Conservation (phyloP, 37 sponge, comb jelly and placozoan species). For the Geodia barretti region DNA sequence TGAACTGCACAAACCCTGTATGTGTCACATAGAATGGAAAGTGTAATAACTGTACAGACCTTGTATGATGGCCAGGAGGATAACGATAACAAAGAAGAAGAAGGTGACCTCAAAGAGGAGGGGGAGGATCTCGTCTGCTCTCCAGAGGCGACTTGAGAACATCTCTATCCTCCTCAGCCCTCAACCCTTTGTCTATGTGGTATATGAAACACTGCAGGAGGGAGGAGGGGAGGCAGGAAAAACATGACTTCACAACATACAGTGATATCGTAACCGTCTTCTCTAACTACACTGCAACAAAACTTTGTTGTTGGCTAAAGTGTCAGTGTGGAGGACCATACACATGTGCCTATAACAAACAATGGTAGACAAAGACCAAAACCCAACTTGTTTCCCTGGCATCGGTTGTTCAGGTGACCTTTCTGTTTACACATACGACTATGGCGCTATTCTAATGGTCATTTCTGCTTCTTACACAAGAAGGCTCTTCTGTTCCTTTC, state of each 20-base stretch:
- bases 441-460: too few species aligned
- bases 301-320: too few species aligned
- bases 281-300: too few species aligned
- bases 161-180: conserved; percentile 93
- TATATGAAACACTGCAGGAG: conserved; percentile 74
- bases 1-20: conserved; percentile 1
- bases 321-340: too few species aligned
- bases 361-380: too few species aligned
- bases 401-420: too few species aligned
- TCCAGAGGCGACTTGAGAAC: conserved; percentile 51
- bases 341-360: background rate
- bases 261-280: background rate
- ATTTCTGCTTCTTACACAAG: too few species aligned
- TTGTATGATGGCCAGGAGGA: conserved; percentile 92
- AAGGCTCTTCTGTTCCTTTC: too few species aligned
- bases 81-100: conserved; percentile 95
- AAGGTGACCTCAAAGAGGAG: conserved; percentile 92
- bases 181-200: conserved; percentile 77
- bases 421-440: too few species aligned
- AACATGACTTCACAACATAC: background rate
- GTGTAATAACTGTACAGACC: conserved; percentile 43
- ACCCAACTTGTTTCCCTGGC: too few species aligned
- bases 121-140: conserved; percentile 61
- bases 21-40: background rate
- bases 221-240: background rate